Percentiles rank a stretch among this genome's conserved stretches.
phyloP scores from a whole-genome alignment of 2,113 vertebrate genomes.

The Nicator chloris region DNA sequence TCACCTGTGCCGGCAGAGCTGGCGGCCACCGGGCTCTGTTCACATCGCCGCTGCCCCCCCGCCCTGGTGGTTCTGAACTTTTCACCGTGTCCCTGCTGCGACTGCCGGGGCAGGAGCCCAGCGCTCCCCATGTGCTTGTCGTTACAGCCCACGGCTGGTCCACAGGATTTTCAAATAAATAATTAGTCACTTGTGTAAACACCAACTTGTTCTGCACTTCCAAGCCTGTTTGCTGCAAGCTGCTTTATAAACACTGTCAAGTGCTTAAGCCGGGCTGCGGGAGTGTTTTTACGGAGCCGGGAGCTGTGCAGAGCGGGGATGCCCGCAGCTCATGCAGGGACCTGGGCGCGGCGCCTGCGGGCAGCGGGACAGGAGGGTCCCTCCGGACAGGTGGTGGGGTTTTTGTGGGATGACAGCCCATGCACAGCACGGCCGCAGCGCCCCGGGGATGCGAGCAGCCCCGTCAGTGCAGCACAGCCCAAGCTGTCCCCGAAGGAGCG shows the following conservation, averaged over 20 bases:
- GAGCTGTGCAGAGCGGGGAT: background rate
- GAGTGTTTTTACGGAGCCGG: slow-evolving; percentile 11
- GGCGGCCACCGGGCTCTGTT: rapidly evolving
- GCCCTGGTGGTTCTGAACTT: background rate
- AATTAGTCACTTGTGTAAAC: slow-evolving; percentile 57
- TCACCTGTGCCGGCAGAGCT: rapidly evolving
- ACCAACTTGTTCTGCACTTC: slow-evolving; percentile 34
- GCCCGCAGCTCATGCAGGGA: background rate
- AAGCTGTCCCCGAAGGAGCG: rapidly evolving
- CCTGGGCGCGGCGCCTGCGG: background rate
- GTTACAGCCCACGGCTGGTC: slow-evolving; percentile 31
- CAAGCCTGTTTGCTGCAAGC: slow-evolving; percentile 43
- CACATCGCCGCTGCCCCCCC: background rate
- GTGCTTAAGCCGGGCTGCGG: slow-evolving; percentile 57
- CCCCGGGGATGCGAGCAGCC: rapidly evolving
- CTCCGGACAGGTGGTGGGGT: rapidly evolving
- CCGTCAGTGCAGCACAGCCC: rapidly evolving
- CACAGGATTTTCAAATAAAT: slow-evolving; percentile 51
- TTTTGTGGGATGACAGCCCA: rapidly evolving
- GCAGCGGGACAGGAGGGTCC: background rate
- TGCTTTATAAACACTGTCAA: slow-evolving; percentile 62
- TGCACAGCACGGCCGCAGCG: rapidly evolving
- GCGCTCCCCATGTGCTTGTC: slow-evolving; percentile 27
- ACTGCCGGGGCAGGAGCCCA: background rate
- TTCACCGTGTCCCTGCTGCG: background rate